A percentile compares a stretch with the other conserved stretches of the same genome.
These are phyloP conservation scores for Prionailurus bengalensis DNA, from an alignment of 2,113 vertebrate species.

Conservation along the genomic window DNA sequence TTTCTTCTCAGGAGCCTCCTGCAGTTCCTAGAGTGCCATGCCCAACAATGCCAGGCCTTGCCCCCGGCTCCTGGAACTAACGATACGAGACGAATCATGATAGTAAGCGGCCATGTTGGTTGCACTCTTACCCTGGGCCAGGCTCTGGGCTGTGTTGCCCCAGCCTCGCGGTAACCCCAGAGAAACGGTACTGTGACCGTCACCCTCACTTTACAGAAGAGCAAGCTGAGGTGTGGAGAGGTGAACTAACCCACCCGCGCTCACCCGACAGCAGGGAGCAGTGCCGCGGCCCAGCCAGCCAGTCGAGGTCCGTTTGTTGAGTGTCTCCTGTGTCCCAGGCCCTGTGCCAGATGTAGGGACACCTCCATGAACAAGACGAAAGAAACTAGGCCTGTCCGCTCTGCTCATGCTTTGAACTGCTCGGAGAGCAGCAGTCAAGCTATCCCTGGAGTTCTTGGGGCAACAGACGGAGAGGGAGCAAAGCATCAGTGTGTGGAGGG, in stretches of 20 bases:
- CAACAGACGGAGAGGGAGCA: background rate
- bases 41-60: background rate
- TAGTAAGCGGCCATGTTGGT: background rate
- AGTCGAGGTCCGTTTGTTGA: background rate
- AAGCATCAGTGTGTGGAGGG: no score
- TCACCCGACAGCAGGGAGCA: background rate
- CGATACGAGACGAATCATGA: background rate
- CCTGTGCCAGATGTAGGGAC: background rate
- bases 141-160: background rate
- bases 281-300: rapidly evolving
- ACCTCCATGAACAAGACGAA: background rate
- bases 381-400: background rate
- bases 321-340: background rate
- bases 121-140: background rate
- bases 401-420: background rate
- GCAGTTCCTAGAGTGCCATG: background rate
- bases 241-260: rapidly evolving
- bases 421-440: background rate
- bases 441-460: background rate
- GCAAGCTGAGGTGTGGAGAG: background rate
- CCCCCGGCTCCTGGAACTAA: background rate
- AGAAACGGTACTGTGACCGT: background rate
- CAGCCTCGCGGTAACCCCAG: background rate
- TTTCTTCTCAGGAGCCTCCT: background rate
- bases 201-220: background rate